Evolutionary conservation across 2,888 invertebrate genomes (phyloP).

Genomic region (Leptinotarsa haldemani): DNA sequence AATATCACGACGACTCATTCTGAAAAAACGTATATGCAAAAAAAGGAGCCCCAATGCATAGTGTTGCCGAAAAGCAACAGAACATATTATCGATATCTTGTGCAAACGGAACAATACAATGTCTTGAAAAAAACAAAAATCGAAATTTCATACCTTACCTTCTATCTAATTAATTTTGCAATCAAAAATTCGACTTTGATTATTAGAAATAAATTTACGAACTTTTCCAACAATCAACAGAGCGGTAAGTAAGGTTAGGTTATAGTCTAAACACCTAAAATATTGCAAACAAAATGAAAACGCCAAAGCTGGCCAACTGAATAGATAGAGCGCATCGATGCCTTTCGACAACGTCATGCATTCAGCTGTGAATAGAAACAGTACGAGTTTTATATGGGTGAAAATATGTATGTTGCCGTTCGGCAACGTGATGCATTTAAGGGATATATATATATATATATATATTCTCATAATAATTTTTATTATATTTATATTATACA

Average conservation of each 20-base stretch:
- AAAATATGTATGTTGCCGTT: no score
- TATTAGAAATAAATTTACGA: not conserved
- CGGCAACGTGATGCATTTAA: no score
- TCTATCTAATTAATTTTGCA: not conserved
- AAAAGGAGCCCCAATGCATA: not conserved
- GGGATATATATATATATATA: no score
- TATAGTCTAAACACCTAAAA: not conserved
- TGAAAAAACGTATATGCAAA: not conserved
- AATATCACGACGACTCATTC: not conserved
- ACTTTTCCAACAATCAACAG: not conserved
- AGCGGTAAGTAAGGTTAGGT: not conserved
- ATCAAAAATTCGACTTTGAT: not conserved
- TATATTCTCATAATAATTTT: no score
- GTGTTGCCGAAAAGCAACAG: conserved; percentile 1
- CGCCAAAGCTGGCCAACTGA: not conserved
- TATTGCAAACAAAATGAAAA: not conserved
- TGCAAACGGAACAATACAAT: not conserved
- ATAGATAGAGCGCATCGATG: not conserved
- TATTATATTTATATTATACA: no score
- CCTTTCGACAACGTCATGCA: no score
- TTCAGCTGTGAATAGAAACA: no score
- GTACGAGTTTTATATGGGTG: no score
- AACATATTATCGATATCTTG: not conserved
- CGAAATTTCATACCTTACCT: not conserved
- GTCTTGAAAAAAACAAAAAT: not conserved